Base-by-base conservation (phyloP, 2,797 vertebrate genomes). In the Pangasius mekongensis region DNA sequence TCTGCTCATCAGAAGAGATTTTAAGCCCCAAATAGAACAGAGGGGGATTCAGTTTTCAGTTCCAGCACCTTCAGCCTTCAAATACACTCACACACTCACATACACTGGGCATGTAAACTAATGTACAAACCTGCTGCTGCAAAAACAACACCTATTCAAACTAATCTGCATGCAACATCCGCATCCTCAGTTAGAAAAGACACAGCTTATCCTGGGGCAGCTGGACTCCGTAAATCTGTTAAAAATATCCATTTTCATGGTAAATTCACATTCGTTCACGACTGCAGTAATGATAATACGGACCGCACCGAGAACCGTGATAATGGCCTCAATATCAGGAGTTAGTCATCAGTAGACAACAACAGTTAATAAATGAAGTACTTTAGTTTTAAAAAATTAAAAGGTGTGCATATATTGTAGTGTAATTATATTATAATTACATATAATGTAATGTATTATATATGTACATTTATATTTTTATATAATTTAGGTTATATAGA, bases 1-100 rank as follows among this genome's bases (percentile, higher is more conserved):
- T 88, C n/a, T 62, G 30, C 62, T 85, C 64, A 71, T 85, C 83
- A 62, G 76, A 80, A 80, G 58, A 14, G 36, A 56, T 85, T 85
- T 81, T 49, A 81, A 85, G 64, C 83, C 52, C 73, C 62, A 69
- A 69, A 78, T 80, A 85, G 36, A 49, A 49, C 27, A 47, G 33
- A 56, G 36, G 36, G 73, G 66, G 47, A 14, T 77, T 13, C 74
- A 36, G 62, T 60, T 54, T 67, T 69, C 30, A 80, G 62, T 58
- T 56, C 47, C 36, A 78, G 16, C 49, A 85, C 62, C 73, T 64
- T 62, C 58, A 62, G 33, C 33, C 78, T 60, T 81, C 20, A 81
- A 60, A 84, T 47, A 83, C 60, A 39, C 78, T 22, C 77, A 33
- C 49, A 54, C 49, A 78, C 49, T 47, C 47, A 20, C 8, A 78